These are phyloP conservation scores for Maconellicoccus hirsutus DNA, from an alignment of 1,140 invertebrate species.

Conservation along the genomic window DNA sequence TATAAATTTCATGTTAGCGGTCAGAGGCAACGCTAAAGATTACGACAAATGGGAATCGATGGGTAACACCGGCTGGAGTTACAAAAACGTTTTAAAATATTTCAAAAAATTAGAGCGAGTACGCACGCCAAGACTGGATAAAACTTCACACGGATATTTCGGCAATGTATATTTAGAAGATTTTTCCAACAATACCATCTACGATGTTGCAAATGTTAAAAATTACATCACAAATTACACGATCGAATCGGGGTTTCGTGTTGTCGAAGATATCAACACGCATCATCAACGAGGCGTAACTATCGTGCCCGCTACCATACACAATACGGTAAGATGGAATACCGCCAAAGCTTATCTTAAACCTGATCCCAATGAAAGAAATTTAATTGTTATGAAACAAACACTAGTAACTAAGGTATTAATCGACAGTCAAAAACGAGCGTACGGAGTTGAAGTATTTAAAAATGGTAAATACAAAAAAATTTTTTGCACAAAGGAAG, in stretches of 20 bases:
- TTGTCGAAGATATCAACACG: background rate
- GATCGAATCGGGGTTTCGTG: background rate
- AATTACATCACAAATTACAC: background rate
- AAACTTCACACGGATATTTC: background rate
- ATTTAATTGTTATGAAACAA: conserved; percentile 42
- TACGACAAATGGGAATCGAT: conserved; percentile 59
- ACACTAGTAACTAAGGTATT: conserved; percentile 42
- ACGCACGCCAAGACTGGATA: background rate
- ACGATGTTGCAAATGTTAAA: background rate
- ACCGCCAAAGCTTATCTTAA: conserved; percentile 44
- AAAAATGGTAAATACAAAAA: conserved; percentile 24
- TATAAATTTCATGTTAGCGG: conserved; percentile 71
- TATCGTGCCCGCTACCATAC: conserved; percentile 23
- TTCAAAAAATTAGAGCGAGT: conserved; percentile 66
- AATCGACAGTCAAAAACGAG: conserved; percentile 36
- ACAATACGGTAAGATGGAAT: conserved; percentile 50
- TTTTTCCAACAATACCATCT: background rate
- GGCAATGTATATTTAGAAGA: background rate
- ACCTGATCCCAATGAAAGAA: conserved; percentile 40
- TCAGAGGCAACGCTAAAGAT: conserved; percentile 59
- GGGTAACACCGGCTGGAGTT: conserved; percentile 63
- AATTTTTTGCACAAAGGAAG: conserved; percentile 29
- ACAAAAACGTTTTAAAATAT: conserved; percentile 72
- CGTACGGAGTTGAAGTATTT: conserved; percentile 27
- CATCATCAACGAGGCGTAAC: background rate